phyloP scores from a whole-genome alignment of 2,113 vertebrate species.

The Otis tarda region DNA sequence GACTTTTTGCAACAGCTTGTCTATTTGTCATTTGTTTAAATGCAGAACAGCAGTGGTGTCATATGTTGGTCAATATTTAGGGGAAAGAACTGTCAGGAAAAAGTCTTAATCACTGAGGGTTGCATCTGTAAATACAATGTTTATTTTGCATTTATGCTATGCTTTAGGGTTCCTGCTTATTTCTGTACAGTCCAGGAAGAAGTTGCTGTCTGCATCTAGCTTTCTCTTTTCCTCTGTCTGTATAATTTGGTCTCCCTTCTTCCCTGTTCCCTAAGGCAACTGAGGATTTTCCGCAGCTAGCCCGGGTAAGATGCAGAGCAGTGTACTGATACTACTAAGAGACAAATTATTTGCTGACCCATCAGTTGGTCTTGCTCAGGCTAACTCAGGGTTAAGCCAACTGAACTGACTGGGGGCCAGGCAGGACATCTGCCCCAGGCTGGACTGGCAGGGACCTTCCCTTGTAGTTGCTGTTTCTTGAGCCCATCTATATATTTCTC shows the following conservation, averaged over 20 bases:
- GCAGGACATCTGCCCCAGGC: background rate
- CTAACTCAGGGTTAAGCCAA: background rate
- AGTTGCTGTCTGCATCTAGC: background rate
- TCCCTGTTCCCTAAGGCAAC: background rate
- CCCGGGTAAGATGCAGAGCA: background rate
- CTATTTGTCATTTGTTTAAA: background rate
- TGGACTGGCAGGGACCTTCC: background rate
- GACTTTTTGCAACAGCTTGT: constrained; percentile 29
- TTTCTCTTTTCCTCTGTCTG: background rate
- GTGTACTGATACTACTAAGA: background rate
- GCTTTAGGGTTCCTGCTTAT: background rate
- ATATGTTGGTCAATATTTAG: constrained; percentile 5
- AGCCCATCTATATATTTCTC: background rate
- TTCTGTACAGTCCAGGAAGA: background rate
- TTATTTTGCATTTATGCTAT: background rate
- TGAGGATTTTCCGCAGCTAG: background rate
- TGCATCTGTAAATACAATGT: background rate
- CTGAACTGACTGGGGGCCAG: background rate
- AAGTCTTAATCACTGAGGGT: background rate
- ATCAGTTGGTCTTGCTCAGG: background rate
- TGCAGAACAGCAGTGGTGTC: background rate
- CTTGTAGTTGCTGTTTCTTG: background rate
- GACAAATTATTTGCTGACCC: background rate
- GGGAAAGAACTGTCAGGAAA: background rate
- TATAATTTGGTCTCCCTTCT: background rate